Percentiles rank a stretch among this genome's conserved stretches.
Evolutionary conservation across 2,797 vertebrate species (phyloP).

Genomic region (Capromys pilorides): DNA sequence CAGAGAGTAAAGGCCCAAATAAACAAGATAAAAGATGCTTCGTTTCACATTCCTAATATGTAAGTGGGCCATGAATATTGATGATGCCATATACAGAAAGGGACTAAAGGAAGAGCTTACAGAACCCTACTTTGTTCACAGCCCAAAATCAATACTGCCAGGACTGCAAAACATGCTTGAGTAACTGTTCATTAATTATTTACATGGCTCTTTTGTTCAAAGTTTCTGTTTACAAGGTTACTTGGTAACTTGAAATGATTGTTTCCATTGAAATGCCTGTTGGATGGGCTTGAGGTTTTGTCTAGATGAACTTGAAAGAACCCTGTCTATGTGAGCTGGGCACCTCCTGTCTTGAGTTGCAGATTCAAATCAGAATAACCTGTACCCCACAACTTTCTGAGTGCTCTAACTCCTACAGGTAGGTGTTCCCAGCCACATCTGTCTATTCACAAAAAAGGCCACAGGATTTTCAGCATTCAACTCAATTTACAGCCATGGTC

Average conservation of each 20-base stretch:
- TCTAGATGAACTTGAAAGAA: slow-evolving; percentile 82
- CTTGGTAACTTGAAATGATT: slow-evolving; percentile 91
- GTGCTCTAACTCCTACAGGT: no score
- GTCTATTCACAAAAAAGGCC: not conserved
- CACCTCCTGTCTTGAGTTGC: slow-evolving; percentile 84
- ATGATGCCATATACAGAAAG: slow-evolving; percentile 64
- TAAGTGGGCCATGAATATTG: slow-evolving; percentile 77
- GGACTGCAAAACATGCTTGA: slow-evolving; percentile 87
- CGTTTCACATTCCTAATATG: slow-evolving; percentile 62
- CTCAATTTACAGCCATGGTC: not conserved
- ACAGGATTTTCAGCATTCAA: not conserved
- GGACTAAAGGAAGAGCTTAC: slow-evolving; percentile 75
- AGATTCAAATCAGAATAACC: slow-evolving; percentile 73
- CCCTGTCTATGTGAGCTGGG: slow-evolving; percentile 63
- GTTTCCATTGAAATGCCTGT: slow-evolving; percentile 82
- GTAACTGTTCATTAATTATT: slow-evolving; percentile 93
- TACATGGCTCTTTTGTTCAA: slow-evolving; percentile 90
- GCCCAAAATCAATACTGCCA: slow-evolving; percentile 88
- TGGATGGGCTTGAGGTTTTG: slow-evolving; percentile 78
- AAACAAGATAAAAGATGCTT: slow-evolving; percentile 81
- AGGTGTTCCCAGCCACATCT: not conserved
- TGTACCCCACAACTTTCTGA: no score
- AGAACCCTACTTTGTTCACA: slow-evolving; percentile 80
- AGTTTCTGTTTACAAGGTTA: slow-evolving; percentile 93
- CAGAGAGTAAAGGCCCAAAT: slow-evolving; percentile 67